Conservation (phyloP, 2,888 invertebrate genomes). For the Xiphydria camelus region DNA sequence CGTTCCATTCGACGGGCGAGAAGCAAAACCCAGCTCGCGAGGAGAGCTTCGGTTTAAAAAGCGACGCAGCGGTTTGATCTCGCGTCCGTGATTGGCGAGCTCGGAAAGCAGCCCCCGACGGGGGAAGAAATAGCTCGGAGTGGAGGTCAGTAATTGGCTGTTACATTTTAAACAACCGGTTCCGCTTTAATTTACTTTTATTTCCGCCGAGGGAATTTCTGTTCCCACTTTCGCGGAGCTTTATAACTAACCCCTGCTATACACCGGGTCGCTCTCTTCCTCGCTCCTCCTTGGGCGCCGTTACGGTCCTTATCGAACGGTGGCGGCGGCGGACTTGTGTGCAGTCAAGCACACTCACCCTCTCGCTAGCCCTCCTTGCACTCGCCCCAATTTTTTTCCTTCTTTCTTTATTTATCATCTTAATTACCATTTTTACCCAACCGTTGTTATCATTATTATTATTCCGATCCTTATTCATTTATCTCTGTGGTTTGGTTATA, state of each 20-base stretch:
- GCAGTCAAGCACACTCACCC: too few relatives aligned
- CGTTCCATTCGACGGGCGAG: neutral
- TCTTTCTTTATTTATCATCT: too few relatives aligned
- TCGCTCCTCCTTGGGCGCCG: neutral
- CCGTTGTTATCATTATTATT: too few relatives aligned
- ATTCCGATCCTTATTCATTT: too few relatives aligned
- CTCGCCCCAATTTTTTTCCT: too few relatives aligned
- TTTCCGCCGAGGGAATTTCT: constrained; percentile 42
- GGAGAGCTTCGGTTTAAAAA: constrained; percentile 16
- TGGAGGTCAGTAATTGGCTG: constrained; percentile 42
- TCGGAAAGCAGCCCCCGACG: too few relatives aligned
- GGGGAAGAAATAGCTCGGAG: too few relatives aligned
- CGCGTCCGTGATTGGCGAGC: constrained; percentile 21
- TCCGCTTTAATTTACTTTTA: constrained; percentile 49
- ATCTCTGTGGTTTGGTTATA: too few relatives aligned
- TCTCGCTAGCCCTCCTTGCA: too few relatives aligned
- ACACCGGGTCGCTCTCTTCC: constrained; percentile 1
- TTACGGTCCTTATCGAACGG: too few relatives aligned
- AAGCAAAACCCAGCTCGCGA: constrained; percentile 1
- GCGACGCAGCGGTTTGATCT: constrained; percentile 17
- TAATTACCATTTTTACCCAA: too few relatives aligned
- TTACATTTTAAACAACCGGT: constrained; percentile 44
- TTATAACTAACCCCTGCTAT: constrained; percentile 27
- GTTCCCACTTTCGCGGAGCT: constrained; percentile 25
- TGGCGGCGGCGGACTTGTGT: too few relatives aligned